Conservation (phyloP, 2,797 vertebrate species). For the Gorsachius magnificus region DNA sequence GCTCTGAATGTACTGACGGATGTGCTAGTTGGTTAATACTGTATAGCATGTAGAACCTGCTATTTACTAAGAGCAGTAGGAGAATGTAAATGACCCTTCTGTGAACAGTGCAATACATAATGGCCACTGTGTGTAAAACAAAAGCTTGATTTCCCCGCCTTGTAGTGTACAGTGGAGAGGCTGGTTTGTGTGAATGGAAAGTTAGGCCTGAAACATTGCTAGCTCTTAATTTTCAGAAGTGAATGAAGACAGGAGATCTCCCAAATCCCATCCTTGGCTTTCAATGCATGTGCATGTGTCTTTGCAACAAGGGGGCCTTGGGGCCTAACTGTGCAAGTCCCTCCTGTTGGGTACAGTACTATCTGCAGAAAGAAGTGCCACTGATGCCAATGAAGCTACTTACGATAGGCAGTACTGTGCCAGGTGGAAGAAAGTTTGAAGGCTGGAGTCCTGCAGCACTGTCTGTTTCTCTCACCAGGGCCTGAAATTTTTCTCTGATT, state of each 20-base stretch:
- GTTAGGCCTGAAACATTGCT: background rate
- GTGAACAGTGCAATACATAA: conserved; percentile 3
- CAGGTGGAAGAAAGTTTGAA: background rate
- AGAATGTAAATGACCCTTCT: background rate
- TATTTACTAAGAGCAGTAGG: background rate
- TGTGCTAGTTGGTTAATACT: background rate
- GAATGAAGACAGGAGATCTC: background rate
- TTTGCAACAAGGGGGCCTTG: background rate
- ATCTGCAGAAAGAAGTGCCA: background rate
- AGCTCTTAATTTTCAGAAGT: background rate
- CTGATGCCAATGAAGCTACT: background rate
- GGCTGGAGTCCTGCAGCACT: background rate
- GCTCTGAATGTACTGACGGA: background rate
- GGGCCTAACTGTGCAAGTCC: background rate
- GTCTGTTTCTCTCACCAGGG: background rate
- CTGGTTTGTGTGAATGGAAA: background rate
- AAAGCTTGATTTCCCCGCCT: background rate
- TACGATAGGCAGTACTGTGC: background rate
- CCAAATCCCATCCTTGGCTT: background rate
- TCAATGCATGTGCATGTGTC: background rate
- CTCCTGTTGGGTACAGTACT: background rate
- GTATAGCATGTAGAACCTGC: background rate
- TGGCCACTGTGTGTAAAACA: background rate
- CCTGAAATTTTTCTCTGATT: background rate
- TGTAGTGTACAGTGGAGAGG: background rate